Evolutionary conservation across 2,113 vertebrate species (phyloP), one percentile per base, ranked within the genome.

Genomic region (Dipodomys merriami): DNA sequence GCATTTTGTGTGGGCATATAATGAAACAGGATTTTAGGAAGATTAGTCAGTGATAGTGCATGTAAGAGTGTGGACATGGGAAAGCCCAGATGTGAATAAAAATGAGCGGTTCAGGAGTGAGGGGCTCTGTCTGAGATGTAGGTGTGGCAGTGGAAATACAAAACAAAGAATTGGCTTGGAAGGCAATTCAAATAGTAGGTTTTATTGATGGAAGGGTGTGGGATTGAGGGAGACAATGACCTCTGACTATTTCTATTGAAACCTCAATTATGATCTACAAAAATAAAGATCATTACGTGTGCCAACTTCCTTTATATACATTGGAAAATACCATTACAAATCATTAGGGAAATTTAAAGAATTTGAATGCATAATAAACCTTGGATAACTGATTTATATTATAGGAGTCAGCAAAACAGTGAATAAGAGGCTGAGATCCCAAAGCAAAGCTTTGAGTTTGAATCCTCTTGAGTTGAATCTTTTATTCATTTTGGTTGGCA

Each of bases 401-500:
- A 67, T 39, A 33, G n/a, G 19, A 91, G 29, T n/a, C n/a, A 71
- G 46, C 7, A 86, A 76, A 86, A 68, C 35, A 88, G 64, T 60
- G 29, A 46, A 72, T 88, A 89, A 79, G 67, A 92, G n/a, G 23
- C n/a, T 62, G 19, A 23, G 33, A 22, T 69, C 49, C 20, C 44
- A 18, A 73, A 83, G 83, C 30, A 90, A 53, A 86, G 53, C 30
- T 86, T 82, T 90, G 69, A 84, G 18, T 81, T 62, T 39, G 69
- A 86, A 81, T 87, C 5, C 1, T 77, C 19, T 87, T 92, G 53
- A 65, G 29, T 93, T 90, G 73, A 87, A 49, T 49, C 53, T 92
- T 89, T 91, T 86, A 60, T 84, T 91, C 64, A 67, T 87, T 93
- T 81, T 94, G 83, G 73, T 81, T 94, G 83, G 73, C 44, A 76